A percentile compares a stretch with the other conserved stretches of the same genome.
phyloP scores from a whole-genome alignment of 2,888 invertebrate genomes.

The Diabrotica balteata region DNA sequence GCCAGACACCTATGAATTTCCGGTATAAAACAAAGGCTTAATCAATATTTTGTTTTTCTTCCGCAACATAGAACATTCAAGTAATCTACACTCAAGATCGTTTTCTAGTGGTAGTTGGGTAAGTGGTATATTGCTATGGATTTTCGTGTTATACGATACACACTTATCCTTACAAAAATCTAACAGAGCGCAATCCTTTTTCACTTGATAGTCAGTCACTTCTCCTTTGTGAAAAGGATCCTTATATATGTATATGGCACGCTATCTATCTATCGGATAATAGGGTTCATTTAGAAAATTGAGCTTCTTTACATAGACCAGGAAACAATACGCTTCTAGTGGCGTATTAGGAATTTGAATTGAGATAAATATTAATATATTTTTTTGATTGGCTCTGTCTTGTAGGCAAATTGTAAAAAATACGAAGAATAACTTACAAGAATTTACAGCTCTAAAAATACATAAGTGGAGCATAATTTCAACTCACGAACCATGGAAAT shows the following conservation, averaged over 20 bases:
- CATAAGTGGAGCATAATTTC: too few relatives aligned
- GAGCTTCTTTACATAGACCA: too few relatives aligned
- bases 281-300: neutral
- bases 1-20: too few relatives aligned
- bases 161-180: neutral
- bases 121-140: neutral
- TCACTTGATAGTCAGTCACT: slow-evolving; percentile 2
- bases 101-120: neutral
- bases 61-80: neutral
- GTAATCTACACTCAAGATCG: slow-evolving; percentile 1
- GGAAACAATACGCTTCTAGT: too few relatives aligned
- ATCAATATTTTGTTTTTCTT: neutral
- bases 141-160: slow-evolving; percentile 1
- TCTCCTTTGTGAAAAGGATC: neutral
- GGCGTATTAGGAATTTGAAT: too few relatives aligned
- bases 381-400: too few relatives aligned
- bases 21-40: neutral
- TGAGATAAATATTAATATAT: too few relatives aligned
- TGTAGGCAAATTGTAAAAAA: too few relatives aligned
- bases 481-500: too few relatives aligned
- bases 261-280: neutral
- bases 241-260: neutral
- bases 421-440: too few relatives aligned
- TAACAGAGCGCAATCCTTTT: neutral
- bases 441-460: too few relatives aligned